Conservation (phyloP, 1,140 invertebrate genomes). For the Orussus abietinus region DNA sequence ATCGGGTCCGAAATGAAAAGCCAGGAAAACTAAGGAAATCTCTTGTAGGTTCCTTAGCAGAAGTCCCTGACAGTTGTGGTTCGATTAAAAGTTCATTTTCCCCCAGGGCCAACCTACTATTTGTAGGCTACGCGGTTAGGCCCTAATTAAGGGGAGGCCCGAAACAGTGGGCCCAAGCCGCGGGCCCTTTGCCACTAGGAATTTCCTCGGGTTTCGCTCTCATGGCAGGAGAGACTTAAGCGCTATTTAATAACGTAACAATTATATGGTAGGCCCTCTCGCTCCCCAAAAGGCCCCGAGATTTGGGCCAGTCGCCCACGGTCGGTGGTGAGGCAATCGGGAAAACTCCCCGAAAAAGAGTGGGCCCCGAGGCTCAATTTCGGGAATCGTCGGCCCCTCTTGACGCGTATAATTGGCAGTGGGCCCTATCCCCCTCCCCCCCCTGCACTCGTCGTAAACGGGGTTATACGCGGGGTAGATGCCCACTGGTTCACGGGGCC, state of each 20-base stretch:
- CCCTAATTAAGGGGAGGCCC: slow-evolving; percentile 40
- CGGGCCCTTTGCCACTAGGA: slow-evolving; percentile 18
- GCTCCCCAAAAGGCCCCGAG: background rate
- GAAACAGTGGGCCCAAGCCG: slow-evolving; percentile 17
- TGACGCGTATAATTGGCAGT: slow-evolving; percentile 40
- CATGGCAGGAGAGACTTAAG: slow-evolving; percentile 30
- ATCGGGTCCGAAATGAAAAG: too few relatives aligned
- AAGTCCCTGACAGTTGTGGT: too few relatives aligned
- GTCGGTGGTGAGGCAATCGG: slow-evolving; percentile 21
- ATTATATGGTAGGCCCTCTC: slow-evolving; percentile 49
- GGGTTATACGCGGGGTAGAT: slow-evolving; percentile 22
- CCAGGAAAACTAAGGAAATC: too few relatives aligned
- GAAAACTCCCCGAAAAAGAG: slow-evolving; percentile 29
- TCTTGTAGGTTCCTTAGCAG: too few relatives aligned
- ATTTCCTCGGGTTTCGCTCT: slow-evolving; percentile 26
- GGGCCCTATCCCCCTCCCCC: slow-evolving; percentile 21
- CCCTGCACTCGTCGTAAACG: slow-evolving; percentile 40
- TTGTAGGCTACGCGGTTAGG: too few relatives aligned
- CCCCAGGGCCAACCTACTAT: slow-evolving; percentile 13
- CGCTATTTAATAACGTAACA: slow-evolving; percentile 53
- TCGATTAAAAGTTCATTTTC: slow-evolving; percentile 37
- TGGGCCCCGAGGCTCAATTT: slow-evolving; percentile 31
- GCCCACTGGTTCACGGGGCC: slow-evolving; percentile 20
- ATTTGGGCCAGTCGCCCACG: background rate
- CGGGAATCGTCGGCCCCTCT: slow-evolving; percentile 27